Evolutionary conservation across 2,113 vertebrate genomes (phyloP), one percentile per base, ranked within the genome.

Genomic region (Glaucidium brasilianum): DNA sequence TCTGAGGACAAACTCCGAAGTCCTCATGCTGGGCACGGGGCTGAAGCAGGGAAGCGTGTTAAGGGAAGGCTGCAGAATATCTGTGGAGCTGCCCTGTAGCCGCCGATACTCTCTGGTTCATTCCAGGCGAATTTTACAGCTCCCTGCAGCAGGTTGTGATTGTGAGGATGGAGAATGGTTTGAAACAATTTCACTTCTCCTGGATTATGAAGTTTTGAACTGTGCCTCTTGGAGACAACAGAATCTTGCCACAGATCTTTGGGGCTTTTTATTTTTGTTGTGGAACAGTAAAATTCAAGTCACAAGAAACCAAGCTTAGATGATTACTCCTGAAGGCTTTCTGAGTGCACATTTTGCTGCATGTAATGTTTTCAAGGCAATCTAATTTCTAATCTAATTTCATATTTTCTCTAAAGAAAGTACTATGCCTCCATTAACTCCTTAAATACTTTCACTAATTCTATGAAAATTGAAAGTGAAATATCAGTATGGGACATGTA

Each of bases 371-470:
- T 97, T 94, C 81, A 92, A 88, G 91, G 91, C 92, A 94, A 95
- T 97, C 87, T 91, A 88, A 96, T 95, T 95, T 96, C 87, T 95
- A 94, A 93, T 94, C 85, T 95, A 92, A 95, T 96, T 94, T 96
- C 43, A 63, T 90, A 69, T 97, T 93, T 97, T 94, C 92, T 92
- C 89, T 82, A 25, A 96, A 95, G 95, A 93, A 95, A 96, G 82
- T 77, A 59, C 87, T 95, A 49, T 95, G 77, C 92, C 52, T 93
- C 92, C 10, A 64, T 97, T 96, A 96, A 97, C 79, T 95, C 92
- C 85, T 97, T 96, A 93, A 96, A 96, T 93, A 39, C 94, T 97
- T 94, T 71, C 81, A 62, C 56, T 96, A 96, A 92, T 96, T 96
- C 92, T 95, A 34, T 90, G 88, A 84, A 96, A 97, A 95, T 92